phyloP scores from a whole-genome alignment of 2,888 invertebrate genomes.

The Taphrorychus bicolor region DNA sequence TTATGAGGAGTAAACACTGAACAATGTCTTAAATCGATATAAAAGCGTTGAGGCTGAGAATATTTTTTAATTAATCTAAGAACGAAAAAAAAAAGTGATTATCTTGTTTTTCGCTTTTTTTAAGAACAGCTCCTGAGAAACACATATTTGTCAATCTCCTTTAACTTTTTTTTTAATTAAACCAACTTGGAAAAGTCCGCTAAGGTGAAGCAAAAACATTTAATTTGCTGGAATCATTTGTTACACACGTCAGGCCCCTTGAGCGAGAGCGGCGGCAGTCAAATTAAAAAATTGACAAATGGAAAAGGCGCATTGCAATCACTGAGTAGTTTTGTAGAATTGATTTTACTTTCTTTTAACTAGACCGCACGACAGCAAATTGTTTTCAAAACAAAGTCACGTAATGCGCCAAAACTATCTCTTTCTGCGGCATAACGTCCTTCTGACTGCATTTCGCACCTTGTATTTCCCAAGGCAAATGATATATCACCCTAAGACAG shows the following conservation, averaged over 20 bases:
- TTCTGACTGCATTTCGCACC: not conserved
- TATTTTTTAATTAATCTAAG: not conserved
- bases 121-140: no score
- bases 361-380: not conserved
- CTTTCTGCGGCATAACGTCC: not conserved
- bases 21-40: not conserved
- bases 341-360: not conserved
- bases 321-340: not conserved
- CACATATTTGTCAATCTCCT: no score
- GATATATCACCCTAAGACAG: conserved; percentile 7
- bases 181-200: not conserved
- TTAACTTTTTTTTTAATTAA: conserved; percentile 5
- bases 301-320: not conserved
- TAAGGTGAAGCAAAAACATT: conserved; percentile 3
- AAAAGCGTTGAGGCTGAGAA: not conserved
- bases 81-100: not conserved
- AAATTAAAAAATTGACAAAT: conserved; percentile 6
- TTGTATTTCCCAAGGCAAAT: conserved; percentile 3
- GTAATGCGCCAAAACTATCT: not conserved
- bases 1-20: not conserved
- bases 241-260: not conserved
- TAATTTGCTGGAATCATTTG: not conserved
- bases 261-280: not conserved
- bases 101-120: not conserved
- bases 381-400: not conserved